Evolutionary conservation across 2,888 invertebrate genomes (phyloP), one percentile per base, ranked within the genome.

Genomic region (Steinernema carpocapsae): DNA sequence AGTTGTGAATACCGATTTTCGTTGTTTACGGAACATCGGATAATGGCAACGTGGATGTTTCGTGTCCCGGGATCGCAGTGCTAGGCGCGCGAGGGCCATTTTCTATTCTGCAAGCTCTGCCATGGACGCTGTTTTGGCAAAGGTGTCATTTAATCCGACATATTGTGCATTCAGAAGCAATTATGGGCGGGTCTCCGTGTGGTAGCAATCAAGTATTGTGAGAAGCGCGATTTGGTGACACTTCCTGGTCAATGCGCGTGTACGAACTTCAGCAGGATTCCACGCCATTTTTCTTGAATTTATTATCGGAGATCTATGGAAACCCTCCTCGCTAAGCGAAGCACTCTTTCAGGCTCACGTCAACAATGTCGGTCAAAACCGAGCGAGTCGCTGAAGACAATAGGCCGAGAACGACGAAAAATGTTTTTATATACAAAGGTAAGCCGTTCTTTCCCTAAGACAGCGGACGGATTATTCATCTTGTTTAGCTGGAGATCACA

Each of bases 271-370:
- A 17, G 64, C 12, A 7, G 4, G 26, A 29, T 64, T 64, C 64
- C 29, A 29, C 64, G 32, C 32, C 64, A 37, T 64, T 56, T 64
- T 64, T 64, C 37, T 22, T 64, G 64, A 64, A 64, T 64, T 64
- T 22, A 64, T 64, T 64, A 64, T 29, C 64, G 29, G 17, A 64
- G 64, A 64, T 64, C 64, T 64, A 64, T 64, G 64, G 64, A 64
- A 64, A 64, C 64, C 64, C 37, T 37, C 10, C 32, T 17, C 64
- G 64, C 3, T 32, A 29, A 64, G 64, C 24, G 64, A 17, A 32
- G 17, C 64, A 64, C 64, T 64, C 64, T 64, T 64, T 29, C 64
- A 64, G 56, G 29, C 64, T 17, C 24, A 64, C 32, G 32, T 64
- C 32, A 32, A 29, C 64, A 7, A 64, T 64, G 64, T 32, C 64